A percentile compares a stretch with the other conserved stretches of the same genome.
Evolutionary conservation across 2,113 vertebrate species (phyloP).

Genomic region (Lates calcarifer): DNA sequence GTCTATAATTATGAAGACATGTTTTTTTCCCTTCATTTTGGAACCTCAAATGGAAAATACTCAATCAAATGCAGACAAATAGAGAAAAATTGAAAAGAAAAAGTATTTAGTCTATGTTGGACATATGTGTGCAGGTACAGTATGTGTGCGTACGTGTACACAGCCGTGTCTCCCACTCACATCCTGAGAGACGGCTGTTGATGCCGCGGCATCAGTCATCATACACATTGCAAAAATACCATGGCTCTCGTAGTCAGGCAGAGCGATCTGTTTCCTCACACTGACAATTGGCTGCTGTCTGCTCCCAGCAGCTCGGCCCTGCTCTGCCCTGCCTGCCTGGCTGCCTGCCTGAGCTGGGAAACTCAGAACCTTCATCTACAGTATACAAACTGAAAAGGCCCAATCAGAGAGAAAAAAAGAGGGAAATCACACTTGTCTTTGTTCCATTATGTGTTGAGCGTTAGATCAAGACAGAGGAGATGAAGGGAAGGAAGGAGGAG

Average conservation of each 20-base stretch:
- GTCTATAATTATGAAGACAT: neutral
- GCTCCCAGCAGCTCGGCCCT: slow-evolving; percentile 22
- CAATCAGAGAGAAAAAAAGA: slow-evolving; percentile 36
- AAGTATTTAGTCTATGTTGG: slow-evolving; percentile 3
- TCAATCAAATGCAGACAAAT: slow-evolving; percentile 15
- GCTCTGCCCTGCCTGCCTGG: neutral
- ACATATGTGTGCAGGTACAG: neutral
- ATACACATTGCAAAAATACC: slow-evolving; percentile 32
- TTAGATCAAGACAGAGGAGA: slow-evolving; percentile 55
- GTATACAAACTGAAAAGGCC: slow-evolving; percentile 47
- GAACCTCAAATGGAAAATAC: slow-evolving; percentile 22
- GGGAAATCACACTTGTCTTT: slow-evolving; percentile 59
- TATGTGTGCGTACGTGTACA: neutral
- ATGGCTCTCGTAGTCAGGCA: slow-evolving; percentile 15
- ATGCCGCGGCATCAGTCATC: slow-evolving; percentile 29
- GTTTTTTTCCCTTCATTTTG: neutral
- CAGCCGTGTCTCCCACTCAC: neutral
- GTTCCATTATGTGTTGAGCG: slow-evolving; percentile 57
- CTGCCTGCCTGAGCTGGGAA: slow-evolving; percentile 31
- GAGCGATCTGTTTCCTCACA: slow-evolving; percentile 56
- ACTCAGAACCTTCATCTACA: slow-evolving; percentile 39
- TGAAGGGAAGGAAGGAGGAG: slow-evolving; percentile 25
- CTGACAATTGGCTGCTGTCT: slow-evolving; percentile 46
- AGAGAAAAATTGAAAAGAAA: slow-evolving; percentile 18
- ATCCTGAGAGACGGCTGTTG: slow-evolving; percentile 4